Conservation (phyloP, 2,113 vertebrate genomes). For the Phalacrocorax carbo region DNA sequence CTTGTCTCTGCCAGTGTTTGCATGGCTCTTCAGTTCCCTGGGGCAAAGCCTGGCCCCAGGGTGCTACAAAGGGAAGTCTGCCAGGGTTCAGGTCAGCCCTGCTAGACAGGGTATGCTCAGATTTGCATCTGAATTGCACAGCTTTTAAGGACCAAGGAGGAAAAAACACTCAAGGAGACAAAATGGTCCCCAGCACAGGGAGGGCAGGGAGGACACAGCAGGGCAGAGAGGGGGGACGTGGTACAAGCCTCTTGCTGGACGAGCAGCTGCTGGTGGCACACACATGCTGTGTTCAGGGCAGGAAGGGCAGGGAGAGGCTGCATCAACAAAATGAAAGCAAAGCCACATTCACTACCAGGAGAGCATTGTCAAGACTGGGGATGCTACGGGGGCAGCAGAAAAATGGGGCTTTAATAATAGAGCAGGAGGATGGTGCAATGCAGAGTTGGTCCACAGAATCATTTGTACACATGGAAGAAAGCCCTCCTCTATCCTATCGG, state of each 20-base stretch:
- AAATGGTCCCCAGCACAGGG: not conserved
- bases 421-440: not conserved
- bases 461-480: not conserved
- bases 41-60: not conserved
- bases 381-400: not conserved
- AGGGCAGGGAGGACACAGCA: not conserved
- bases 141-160: not conserved
- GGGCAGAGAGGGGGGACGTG: not conserved
- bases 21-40: not conserved
- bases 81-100: not conserved
- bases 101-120: not conserved
- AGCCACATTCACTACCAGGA: not conserved
- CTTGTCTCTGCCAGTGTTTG: not conserved
- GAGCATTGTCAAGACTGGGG: not conserved
- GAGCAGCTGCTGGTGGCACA: not conserved
- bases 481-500: not conserved
- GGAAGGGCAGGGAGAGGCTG: not conserved
- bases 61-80: not conserved
- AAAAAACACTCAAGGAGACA: not conserved
- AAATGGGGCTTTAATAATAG: not conserved
- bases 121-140: not conserved
- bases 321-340: not conserved
- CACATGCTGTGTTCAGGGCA: not conserved
- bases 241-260: not conserved
- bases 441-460: not conserved